Percentiles rank a stretch among this genome's conserved stretches.
phyloP scores from a whole-genome alignment of 1,140 invertebrate genomes.

The Fragariocoptes setiger region DNA sequence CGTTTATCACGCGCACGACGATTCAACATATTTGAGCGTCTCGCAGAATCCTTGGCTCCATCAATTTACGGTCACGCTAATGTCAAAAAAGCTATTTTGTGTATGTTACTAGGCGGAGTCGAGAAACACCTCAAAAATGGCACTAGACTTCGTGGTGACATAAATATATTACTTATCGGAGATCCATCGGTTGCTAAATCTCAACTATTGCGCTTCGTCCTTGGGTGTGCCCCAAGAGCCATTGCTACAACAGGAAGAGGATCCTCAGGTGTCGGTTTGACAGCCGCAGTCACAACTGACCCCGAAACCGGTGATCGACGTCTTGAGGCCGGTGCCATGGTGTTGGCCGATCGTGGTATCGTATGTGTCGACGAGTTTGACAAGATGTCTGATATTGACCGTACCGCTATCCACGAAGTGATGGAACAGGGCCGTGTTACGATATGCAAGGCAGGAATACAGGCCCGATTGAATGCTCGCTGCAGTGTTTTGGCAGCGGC shows the following conservation, averaged over 20 bases:
- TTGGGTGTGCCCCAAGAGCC: constrained; percentile 68
- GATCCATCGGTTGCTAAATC: constrained; percentile 98
- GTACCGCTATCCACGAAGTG: constrained; percentile 95
- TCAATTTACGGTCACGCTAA: constrained; percentile 91
- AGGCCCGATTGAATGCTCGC: constrained; percentile 81
- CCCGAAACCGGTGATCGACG: constrained; percentile 47
- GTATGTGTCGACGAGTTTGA: constrained; percentile 99
- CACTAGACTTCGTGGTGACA: constrained; percentile 75
- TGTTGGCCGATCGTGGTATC: constrained; percentile 83
- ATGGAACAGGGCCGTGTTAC: constrained; percentile 84
- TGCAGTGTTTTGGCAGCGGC: constrained; percentile 93
- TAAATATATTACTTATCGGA: constrained; percentile 83
- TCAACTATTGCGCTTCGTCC: constrained; percentile 72
- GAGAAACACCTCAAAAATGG: constrained; percentile 88
- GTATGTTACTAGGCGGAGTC: constrained; percentile 67
- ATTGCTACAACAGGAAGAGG: constrained; percentile 88
- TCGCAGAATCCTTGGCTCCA: constrained; percentile 71
- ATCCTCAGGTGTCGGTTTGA: constrained; percentile 80
- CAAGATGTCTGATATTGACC: constrained; percentile 98
- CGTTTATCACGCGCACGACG: constrained; percentile 34
- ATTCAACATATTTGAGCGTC: constrained; percentile 55
- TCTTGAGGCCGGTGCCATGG: constrained; percentile 94
- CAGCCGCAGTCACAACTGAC: constrained; percentile 85
- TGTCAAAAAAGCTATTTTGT: constrained; percentile 85
- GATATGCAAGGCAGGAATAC: constrained; percentile 93